These are phyloP conservation scores for Lipophrys pholis DNA, from an alignment of 2,113 vertebrate genomes.

Conservation along the genomic window DNA sequence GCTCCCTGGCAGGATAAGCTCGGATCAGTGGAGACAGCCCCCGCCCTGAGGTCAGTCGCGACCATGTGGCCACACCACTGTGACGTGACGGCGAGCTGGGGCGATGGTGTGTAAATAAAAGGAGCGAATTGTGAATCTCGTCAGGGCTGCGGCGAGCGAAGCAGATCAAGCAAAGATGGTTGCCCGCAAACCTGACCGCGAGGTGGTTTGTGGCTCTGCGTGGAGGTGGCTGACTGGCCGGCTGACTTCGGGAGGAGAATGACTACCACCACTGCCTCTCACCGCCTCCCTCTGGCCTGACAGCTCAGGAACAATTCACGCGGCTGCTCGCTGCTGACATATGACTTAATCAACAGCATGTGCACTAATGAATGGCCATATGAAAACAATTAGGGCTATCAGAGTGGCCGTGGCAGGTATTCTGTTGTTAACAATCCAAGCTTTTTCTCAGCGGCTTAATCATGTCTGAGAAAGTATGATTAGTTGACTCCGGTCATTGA, in stretches of 20 bases:
- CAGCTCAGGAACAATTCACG: constrained; percentile 86
- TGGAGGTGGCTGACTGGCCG: constrained; percentile 36
- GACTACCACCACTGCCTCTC: constrained; percentile 61
- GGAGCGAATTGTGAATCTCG: constrained; percentile 90
- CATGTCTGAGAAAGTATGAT: constrained; percentile 39
- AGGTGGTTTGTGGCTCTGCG: constrained; percentile 80
- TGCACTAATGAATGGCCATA: constrained; percentile 59
- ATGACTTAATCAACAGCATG: constrained; percentile 68
- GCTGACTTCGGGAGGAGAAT: constrained; percentile 72
- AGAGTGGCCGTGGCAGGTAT: constrained; percentile 38
- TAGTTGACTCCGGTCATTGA: constrained; percentile 29
- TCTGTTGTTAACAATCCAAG: constrained; percentile 47
- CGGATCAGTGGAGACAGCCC: constrained; percentile 92
- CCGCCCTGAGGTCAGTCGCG: constrained; percentile 90
- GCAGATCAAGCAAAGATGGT: constrained; percentile 93
- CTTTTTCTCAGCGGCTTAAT: constrained; percentile 45
- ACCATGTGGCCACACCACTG: constrained; percentile 86
- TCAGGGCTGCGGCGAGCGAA: constrained; percentile 86
- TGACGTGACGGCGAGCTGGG: constrained; percentile 91
- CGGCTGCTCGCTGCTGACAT: constrained; percentile 81
- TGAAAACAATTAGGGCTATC: constrained; percentile 64
- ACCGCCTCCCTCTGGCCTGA: constrained; percentile 76
- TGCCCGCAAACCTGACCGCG: constrained; percentile 90
- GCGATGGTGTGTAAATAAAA: constrained; percentile 97
- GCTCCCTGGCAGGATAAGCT: constrained; percentile 84